Evolutionary conservation across 2,113 vertebrate species (phyloP).

Genomic region (Ceuthmochares aereus): DNA sequence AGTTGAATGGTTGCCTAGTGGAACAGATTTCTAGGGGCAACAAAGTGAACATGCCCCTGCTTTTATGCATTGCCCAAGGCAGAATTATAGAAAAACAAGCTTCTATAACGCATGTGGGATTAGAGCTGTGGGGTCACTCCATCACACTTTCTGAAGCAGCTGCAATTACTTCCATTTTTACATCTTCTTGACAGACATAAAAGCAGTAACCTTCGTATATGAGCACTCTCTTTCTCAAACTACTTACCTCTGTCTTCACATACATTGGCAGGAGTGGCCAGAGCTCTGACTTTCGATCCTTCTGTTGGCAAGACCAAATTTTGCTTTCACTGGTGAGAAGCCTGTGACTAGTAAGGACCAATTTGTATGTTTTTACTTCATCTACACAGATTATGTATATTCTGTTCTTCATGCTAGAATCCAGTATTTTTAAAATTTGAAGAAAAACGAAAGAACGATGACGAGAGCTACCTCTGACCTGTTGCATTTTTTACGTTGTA

Average conservation of each 20-base stretch:
- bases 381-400: neutral
- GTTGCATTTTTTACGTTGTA: neutral
- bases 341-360: neutral
- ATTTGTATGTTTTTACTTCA: neutral
- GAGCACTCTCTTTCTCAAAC: neutral
- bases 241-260: neutral
- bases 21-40: neutral
- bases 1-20: fast-evolving
- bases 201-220: neutral
- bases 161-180: neutral
- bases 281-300: neutral
- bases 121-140: neutral
- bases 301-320: neutral
- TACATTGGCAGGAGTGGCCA: neutral
- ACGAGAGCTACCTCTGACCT: neutral
- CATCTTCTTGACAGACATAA: neutral
- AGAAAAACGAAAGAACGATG: neutral
- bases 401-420: neutral
- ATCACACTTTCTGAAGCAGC: neutral
- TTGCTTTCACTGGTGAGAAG: neutral
- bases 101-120: fast-evolving
- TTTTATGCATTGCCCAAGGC: neutral
- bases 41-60: neutral
- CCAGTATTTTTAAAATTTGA: neutral
- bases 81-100: neutral